Evolutionary conservation across 2,797 vertebrate genomes (phyloP).

Genomic region (Synaphobranchus kaupii): DNA sequence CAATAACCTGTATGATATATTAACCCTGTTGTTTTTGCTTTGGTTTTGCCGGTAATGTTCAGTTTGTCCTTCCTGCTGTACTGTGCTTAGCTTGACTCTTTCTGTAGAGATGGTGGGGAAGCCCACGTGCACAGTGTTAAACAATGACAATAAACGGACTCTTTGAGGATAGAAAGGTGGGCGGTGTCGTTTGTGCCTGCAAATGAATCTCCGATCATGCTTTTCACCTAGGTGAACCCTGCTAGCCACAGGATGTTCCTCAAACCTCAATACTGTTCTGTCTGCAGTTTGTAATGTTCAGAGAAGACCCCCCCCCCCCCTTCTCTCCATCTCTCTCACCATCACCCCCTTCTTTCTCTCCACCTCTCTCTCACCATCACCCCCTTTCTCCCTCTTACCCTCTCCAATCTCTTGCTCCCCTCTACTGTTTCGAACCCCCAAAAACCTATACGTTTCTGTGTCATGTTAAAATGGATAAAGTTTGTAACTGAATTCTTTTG

Average conservation of each 20-base stretch:
- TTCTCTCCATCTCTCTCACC: neutral
- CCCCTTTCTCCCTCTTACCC: neutral
- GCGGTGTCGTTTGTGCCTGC: neutral
- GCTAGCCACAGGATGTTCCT: neutral
- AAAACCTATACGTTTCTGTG: neutral
- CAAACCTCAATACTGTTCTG: neutral
- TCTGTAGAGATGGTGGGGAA: constrained; percentile 1
- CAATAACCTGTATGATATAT: neutral
- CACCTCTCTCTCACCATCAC: neutral
- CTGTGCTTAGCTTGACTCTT: neutral
- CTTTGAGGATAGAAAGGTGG: neutral
- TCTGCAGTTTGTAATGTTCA: neutral
- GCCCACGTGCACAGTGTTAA: constrained; percentile 1
- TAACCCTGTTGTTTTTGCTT: neutral
- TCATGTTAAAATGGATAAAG: neutral
- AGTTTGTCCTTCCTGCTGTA: neutral
- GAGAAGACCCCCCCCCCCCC: neutral
- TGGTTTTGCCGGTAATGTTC: neutral
- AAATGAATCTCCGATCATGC: neutral
- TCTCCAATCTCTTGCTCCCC: neutral
- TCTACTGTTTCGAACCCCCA: neutral
- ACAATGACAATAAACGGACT: neutral
- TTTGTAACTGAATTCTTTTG: too few species aligned
- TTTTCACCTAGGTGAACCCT: neutral
- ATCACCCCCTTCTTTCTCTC: neutral